These are phyloP conservation scores for Aphelinus certus DNA, from an alignment of 1,140 invertebrate species.

Conservation along the genomic window DNA sequence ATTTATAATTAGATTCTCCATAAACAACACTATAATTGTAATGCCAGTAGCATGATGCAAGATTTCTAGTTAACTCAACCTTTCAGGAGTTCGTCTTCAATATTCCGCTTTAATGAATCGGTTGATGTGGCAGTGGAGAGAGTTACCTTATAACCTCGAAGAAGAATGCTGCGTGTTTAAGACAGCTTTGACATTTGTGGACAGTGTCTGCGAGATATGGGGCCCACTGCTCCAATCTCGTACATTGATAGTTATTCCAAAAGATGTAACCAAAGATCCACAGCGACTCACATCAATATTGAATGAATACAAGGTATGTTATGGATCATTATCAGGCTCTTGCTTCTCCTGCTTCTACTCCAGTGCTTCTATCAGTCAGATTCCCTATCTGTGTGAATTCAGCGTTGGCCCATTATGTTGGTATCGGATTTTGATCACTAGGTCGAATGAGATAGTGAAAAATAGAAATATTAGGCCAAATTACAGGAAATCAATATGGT, in stretches of 20 bases:
- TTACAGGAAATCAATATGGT: too few species aligned
- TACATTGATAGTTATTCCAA: slow-evolving; percentile 76
- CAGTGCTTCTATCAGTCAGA: too few species aligned
- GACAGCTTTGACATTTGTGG: slow-evolving; percentile 88
- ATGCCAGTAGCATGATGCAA: background rate
- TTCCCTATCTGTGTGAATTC: too few species aligned
- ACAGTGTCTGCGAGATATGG: slow-evolving; percentile 88
- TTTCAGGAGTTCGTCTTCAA: slow-evolving; percentile 78
- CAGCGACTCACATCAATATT: slow-evolving; percentile 75
- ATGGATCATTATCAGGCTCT: slow-evolving; percentile 2
- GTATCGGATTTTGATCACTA: too few species aligned
- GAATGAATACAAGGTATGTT: slow-evolving; percentile 73
- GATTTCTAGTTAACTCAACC: background rate
- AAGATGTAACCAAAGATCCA: slow-evolving; percentile 77
- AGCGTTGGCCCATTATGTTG: too few species aligned
- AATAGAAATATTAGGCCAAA: too few species aligned
- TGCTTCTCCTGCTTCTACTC: too few species aligned
- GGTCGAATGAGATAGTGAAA: too few species aligned
- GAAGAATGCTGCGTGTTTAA: slow-evolving; percentile 84
- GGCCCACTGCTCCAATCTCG: slow-evolving; percentile 79
- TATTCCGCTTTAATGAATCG: slow-evolving; percentile 84
- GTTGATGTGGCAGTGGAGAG: slow-evolving; percentile 84
- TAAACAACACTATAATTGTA: too few species aligned
- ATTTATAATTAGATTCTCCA: too few species aligned
- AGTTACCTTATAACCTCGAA: slow-evolving; percentile 74